phyloP scores from a whole-genome alignment of 2,113 vertebrate species.

The Eurypyga helias region DNA sequence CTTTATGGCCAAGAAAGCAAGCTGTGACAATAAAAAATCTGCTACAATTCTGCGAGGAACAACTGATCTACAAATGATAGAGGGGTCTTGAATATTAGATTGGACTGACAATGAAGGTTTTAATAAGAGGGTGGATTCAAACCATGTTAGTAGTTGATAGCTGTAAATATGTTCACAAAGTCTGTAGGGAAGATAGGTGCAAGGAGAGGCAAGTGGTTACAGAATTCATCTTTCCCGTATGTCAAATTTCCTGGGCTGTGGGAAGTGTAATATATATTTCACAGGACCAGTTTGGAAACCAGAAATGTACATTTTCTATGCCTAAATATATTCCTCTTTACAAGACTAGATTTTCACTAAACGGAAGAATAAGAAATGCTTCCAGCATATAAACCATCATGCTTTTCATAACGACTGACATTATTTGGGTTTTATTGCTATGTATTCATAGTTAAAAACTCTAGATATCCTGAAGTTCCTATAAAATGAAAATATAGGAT shows the following conservation, averaged over 20 bases:
- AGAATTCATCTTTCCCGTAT: not conserved
- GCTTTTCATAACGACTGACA: not conserved
- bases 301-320: not conserved
- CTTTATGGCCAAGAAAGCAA: not conserved
- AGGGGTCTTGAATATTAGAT: not conserved
- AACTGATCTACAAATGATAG: not conserved
- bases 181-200: not conserved
- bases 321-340: not conserved
- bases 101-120: not conserved
- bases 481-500: not conserved
- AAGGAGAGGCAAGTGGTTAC: not conserved
- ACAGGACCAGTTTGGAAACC: not conserved
- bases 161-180: accelerated
- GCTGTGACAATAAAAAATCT: not conserved
- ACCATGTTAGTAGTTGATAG: not conserved
- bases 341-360: not conserved
- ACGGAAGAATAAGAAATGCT: not conserved
- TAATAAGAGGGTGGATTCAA: not conserved
- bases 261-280: not conserved
- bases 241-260: not conserved
- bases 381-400: not conserved
- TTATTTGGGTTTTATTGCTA: not conserved
- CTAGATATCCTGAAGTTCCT: not conserved
- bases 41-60: not conserved
- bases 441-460: not conserved